Conservation (phyloP, 2,888 invertebrate species). For the Diadromus collaris region DNA sequence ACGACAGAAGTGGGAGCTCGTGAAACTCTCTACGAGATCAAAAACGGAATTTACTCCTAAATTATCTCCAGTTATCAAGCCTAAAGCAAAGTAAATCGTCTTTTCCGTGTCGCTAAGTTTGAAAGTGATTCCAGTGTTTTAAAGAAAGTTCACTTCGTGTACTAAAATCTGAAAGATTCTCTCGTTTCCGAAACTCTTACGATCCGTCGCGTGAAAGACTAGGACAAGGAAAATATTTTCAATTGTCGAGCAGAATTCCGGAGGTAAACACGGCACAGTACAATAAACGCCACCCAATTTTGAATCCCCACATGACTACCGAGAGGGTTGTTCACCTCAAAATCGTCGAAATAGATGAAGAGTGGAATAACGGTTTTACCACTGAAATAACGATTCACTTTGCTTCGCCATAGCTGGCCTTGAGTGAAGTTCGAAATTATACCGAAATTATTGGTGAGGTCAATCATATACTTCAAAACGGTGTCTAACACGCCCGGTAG, state of each 20-base stretch:
- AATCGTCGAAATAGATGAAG: constrained; percentile 41
- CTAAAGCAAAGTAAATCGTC: constrained; percentile 28
- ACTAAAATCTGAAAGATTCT: constrained; percentile 29
- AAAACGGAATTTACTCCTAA: constrained; percentile 18
- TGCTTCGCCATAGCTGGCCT: constrained; percentile 42
- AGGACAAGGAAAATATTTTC: constrained; percentile 35
- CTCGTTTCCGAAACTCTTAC: constrained; percentile 30
- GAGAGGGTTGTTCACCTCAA: constrained; percentile 37
- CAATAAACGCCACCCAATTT: constrained; percentile 37
- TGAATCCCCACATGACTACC: constrained; percentile 33
- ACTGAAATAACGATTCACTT: constrained; percentile 18
- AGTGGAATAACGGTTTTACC: constrained; percentile 44
- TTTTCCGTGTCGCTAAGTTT: not conserved
- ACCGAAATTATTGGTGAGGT: constrained; percentile 20
- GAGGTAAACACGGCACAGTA: constrained; percentile 37
- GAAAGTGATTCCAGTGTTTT: constrained; percentile 31
- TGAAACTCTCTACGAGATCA: constrained; percentile 36
- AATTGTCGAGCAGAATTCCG: constrained; percentile 23
- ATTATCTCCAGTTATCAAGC: constrained; percentile 27
- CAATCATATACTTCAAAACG: constrained; percentile 28
- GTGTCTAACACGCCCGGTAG: constrained; percentile 24
- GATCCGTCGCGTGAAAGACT: constrained; percentile 31
- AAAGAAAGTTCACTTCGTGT: constrained; percentile 39
- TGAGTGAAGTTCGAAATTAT: constrained; percentile 44
- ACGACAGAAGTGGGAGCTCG: constrained; percentile 25